Evolutionary conservation across 2,888 invertebrate genomes (phyloP), one percentile per base, ranked within the genome.

Genomic region (Sinhomidia bicolor): DNA sequence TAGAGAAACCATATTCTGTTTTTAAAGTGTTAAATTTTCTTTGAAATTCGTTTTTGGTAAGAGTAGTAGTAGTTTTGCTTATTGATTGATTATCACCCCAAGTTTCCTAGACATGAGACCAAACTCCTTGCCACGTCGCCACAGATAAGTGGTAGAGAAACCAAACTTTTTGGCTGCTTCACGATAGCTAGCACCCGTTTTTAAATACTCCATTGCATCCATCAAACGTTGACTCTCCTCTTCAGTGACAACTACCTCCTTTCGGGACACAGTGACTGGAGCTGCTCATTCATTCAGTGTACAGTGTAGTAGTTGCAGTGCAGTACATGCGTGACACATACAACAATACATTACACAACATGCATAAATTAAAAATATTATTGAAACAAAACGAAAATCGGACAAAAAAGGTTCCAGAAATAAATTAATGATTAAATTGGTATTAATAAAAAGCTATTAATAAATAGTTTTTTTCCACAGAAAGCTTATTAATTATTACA

Each of bases 81-180:
- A 14, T 54, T 54, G n/a, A 62, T 62, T 62, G 62, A 36, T 79
- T 29, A 79, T 90, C 90, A 90, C 90, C 90, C 89, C 90, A 80
- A 89, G 89, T 89, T 90, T 90, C 85, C 90, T 81, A 83, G 89
- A 85, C 60, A 85, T 88, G 17, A 90, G 83, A 44, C 90, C 90
- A 83, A 88, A 89, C 54, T 85, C 88, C 85, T 89, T 89, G 57
- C 88, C 88, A 47, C 89, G 85, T 62, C 89, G 79, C 90, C 90
- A 90, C 12, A 90, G 86, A 85, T 89, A 90, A 23, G 90, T 90
- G 47, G 89, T 90, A n/a, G 90, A 90, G 51, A 89, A 89, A 26
- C 90, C 90, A 90, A 89, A 90, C 44, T 88, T 90, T 74, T 88
- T 85, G n/a, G 90, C 90, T 29, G 90, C 90, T 74, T 90, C 90